Evolutionary conservation across 64 coral and sea anemone species (phyloP), one percentile per base, ranked within the genome.

Genomic region (Acropora yongei): DNA sequence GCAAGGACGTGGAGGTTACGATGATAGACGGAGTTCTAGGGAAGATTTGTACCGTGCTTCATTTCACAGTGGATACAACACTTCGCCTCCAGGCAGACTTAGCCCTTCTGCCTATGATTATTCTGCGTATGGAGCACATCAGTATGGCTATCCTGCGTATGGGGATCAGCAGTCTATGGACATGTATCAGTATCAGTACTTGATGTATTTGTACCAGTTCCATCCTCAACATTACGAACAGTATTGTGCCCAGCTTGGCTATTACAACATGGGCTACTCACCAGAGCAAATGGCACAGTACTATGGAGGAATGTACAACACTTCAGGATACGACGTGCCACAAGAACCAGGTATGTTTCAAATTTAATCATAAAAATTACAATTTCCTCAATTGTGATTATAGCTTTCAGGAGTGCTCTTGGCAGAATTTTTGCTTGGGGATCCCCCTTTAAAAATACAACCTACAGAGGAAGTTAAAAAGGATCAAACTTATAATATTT

Each of bases 151-250:
- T 71, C 63, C 82, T 49, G 69, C 82, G 19, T 85, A 85, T 17
- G 6, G 42, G 16, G 82, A 85, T 71, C 16, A 42, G 5, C 82
- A 85, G 18, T 49, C 81, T 44, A 84, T 84, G 81, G 81, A 72
- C 82, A 45, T 85, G 40, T 85, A 85, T 71, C 82, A 85, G 43
- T 85, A 85, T 48, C 82, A 85, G 16, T 85, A 85, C 46, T n/a
- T 85, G 17, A 85, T 68, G 66, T 71, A 71, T 17, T 8, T 85
- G 14, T 85, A 85, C 63, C 66, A 85, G 45, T 85, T 71, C 49
- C 66, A 85, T 71, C 82, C 82, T 10, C 82, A 85, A 72, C 82
- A 85, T 69, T 85, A 85, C 39, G 82, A 85, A 45, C 82, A 85
- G 13, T 85, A 85, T 17, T 85, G 82, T 49, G 60, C 61, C 4